Evolutionary conservation across 1,140 invertebrate species (phyloP).

Genomic region (Heliconius congener): DNA sequence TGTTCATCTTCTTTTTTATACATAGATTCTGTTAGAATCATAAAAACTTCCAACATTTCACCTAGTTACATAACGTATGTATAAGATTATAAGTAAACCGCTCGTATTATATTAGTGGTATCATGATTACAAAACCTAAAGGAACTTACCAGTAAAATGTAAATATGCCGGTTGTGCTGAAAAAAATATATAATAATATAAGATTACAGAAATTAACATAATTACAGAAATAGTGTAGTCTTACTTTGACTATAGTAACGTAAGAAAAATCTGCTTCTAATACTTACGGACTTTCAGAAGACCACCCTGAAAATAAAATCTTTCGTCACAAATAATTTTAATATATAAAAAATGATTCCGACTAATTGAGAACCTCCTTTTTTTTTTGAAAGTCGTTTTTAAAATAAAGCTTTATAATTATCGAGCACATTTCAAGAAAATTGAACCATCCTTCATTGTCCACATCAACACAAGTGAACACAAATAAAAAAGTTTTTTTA

Average conservation of each 20-base stretch:
- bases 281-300: conserved; percentile 57
- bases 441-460: conserved; percentile 66
- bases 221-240: too few relatives aligned
- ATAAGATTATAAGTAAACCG: too few relatives aligned
- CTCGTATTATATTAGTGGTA: too few relatives aligned
- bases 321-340: background rate
- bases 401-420: background rate
- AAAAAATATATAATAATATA: conserved; percentile 9
- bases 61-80: conserved; percentile 35
- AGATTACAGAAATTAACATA: background rate
- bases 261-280: background rate
- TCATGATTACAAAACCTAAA: background rate
- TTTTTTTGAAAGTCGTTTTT: too few relatives aligned
- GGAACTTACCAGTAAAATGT: conserved; percentile 51
- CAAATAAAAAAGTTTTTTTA: conserved; percentile 27
- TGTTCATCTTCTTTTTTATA: conserved; percentile 49
- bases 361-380: too few relatives aligned
- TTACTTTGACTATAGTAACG: background rate
- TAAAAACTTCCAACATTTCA: conserved; percentile 64
- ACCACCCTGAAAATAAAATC: conserved; percentile 53
- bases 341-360: background rate
- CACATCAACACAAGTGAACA: conserved; percentile 66
- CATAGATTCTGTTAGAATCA: conserved; percentile 60
- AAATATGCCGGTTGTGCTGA: conserved; percentile 58
- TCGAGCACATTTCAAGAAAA: background rate